These are phyloP conservation scores for Trichogramma dendrolimi DNA, from an alignment of 2,888 invertebrate species.

Conservation along the genomic window DNA sequence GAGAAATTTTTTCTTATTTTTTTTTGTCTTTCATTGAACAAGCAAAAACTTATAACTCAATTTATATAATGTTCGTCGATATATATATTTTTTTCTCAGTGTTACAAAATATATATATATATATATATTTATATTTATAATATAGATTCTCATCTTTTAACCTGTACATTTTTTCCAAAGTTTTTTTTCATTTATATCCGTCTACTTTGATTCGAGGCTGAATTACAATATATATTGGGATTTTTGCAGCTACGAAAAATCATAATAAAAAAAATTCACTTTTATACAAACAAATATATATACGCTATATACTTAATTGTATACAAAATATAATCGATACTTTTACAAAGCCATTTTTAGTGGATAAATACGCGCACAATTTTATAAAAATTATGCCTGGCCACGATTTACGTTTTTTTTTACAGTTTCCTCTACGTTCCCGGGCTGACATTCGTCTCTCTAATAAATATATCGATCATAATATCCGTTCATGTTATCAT, in stretches of 20 bases:
- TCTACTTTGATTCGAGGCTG: neutral
- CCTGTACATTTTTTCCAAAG: conserved; percentile 8
- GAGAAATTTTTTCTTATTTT: conserved; percentile 16
- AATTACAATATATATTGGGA: neutral
- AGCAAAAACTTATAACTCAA: neutral
- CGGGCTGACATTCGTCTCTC: too few relatives aligned
- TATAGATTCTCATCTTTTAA: conserved; percentile 11
- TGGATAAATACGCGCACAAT: neutral
- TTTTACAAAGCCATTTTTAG: conserved; percentile 9
- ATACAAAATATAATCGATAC: conserved; percentile 15
- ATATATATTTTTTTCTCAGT: conserved; percentile 10
- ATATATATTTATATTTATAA: conserved; percentile 14
- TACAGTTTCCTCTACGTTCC: neutral
- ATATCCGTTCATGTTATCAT: too few relatives aligned
- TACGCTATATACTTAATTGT: conserved; percentile 1
- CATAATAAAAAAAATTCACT: conserved; percentile 13
- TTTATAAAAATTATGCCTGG: conserved; percentile 1
- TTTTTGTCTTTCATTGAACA: neutral
- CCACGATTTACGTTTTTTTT: conserved; percentile 1
- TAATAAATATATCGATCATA: too few relatives aligned
- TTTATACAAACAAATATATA: conserved; percentile 16
- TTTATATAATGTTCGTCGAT: neutral
- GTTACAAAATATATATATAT: conserved; percentile 18
- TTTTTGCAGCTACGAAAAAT: conserved; percentile 4
- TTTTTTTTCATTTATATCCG: neutral